Percentiles rank a stretch among this genome's conserved stretches.
Evolutionary conservation across 2,888 invertebrate genomes (phyloP).

Genomic region (Nymphalis urticae): DNA sequence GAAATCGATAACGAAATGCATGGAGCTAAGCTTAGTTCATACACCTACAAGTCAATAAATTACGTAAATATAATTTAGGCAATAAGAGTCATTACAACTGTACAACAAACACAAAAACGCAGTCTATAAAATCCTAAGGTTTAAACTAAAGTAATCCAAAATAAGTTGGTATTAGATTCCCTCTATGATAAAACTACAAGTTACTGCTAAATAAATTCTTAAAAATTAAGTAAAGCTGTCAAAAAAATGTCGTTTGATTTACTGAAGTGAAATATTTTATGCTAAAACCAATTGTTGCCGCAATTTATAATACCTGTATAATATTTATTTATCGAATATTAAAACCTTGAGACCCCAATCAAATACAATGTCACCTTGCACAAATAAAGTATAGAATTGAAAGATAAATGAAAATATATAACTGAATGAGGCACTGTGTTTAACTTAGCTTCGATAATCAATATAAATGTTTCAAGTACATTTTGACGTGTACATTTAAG

Average conservation of each 20-base stretch:
- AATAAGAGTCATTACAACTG: conserved; percentile 66
- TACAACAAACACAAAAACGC: conserved; percentile 60
- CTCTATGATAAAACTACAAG: conserved; percentile 41
- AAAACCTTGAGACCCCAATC: background rate
- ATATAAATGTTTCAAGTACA: no score
- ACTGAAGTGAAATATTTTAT: conserved; percentile 26
- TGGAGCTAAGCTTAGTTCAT: conserved; percentile 68
- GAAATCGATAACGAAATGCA: conserved; percentile 75
- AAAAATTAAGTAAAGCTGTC: conserved; percentile 76
- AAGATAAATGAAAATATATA: background rate
- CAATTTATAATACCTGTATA: conserved; percentile 4
- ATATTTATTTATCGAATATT: background rate
- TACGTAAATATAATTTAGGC: conserved; percentile 80
- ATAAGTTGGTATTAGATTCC: conserved; percentile 39
- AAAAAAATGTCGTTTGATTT: conserved; percentile 37
- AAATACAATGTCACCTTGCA: background rate
- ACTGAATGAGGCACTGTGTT: conserved; percentile 1
- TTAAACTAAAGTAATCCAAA: conserved; percentile 37
- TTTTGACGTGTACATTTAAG: no score
- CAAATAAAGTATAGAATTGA: background rate
- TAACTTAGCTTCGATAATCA: no score
- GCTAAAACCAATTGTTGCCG: background rate
- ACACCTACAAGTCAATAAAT: conserved; percentile 72
- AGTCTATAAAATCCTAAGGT: conserved; percentile 39
- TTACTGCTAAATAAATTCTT: conserved; percentile 50